Conservation (phyloP, 2,113 vertebrate species). For the Neoarius graeffei region DNA sequence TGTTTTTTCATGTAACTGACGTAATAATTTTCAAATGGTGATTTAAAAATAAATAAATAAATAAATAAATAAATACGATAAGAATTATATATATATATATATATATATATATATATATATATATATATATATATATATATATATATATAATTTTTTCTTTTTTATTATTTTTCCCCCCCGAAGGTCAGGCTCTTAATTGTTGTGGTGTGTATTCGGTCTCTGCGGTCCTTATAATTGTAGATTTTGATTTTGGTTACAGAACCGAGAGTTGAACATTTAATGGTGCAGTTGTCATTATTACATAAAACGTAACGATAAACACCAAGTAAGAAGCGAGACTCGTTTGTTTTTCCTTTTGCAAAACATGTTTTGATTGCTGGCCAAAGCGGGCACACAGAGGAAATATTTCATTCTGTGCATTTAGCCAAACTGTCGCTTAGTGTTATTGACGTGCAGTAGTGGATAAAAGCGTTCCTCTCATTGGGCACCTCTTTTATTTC, state of each 20-base stretch:
- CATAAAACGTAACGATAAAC: slow-evolving; percentile 46
- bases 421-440: slow-evolving; percentile 20
- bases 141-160: no score
- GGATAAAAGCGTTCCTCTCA: neutral
- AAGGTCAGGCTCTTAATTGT: neutral
- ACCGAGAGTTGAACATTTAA: neutral
- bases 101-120: no score
- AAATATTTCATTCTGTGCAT: slow-evolving; percentile 60
- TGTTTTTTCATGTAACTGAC: no score
- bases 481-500: slow-evolving; percentile 20
- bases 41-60: neutral
- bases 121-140: no score
- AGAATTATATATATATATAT: neutral
- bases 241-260: neutral
- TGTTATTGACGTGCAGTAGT: slow-evolving; percentile 8
- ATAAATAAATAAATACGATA: neutral
- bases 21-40: neutral
- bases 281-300: neutral
- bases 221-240: neutral
- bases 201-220: neutral
- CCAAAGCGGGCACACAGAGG: slow-evolving; percentile 71
- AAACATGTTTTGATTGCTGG: slow-evolving; percentile 76
- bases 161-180: neutral
- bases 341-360: slow-evolving; percentile 54
- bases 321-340: neutral